These are phyloP conservation scores for Allygus modestus DNA, from an alignment of 2,888 invertebrate genomes.

Conservation along the genomic window DNA sequence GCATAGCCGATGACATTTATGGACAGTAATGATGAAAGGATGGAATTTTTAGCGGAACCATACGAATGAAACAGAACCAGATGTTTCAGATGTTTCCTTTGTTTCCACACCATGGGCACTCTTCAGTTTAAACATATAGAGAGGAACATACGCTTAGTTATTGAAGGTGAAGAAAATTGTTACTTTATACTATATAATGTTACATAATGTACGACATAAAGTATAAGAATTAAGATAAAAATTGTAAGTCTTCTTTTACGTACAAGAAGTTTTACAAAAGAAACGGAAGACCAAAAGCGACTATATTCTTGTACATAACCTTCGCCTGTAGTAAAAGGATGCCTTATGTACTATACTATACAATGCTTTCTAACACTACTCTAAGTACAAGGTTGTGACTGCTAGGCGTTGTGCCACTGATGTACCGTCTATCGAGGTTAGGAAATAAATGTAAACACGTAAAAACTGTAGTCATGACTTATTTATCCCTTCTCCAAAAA, in stretches of 20 bases:
- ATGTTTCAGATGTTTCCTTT: too few relatives aligned
- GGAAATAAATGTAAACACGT: slow-evolving; percentile 29
- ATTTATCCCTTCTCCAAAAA: background rate
- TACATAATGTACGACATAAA: too few relatives aligned
- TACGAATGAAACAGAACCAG: too few relatives aligned
- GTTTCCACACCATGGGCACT: too few relatives aligned
- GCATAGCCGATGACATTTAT: too few relatives aligned
- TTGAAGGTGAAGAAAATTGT: too few relatives aligned
- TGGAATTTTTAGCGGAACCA: too few relatives aligned
- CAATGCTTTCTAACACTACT: slow-evolving; percentile 29
- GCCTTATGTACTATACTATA: slow-evolving; percentile 54
- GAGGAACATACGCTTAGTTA: background rate
- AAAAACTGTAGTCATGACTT: background rate
- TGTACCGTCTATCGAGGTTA: background rate
- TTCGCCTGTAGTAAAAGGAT: slow-evolving; percentile 25
- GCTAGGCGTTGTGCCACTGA: slow-evolving; percentile 25
- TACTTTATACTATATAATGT: too few relatives aligned
- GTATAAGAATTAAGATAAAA: too few relatives aligned
- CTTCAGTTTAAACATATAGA: background rate
- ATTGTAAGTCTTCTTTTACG: too few relatives aligned
- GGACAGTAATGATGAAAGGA: too few relatives aligned
- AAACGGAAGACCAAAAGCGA: slow-evolving; percentile 17
- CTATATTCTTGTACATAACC: slow-evolving; percentile 48
- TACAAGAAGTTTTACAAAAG: too few relatives aligned
- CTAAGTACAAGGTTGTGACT: slow-evolving; percentile 56